Percentiles rank a stretch among this genome's conserved stretches.
phyloP scores from a whole-genome alignment of 2,888 invertebrate species.

The Thalpophila matura region DNA sequence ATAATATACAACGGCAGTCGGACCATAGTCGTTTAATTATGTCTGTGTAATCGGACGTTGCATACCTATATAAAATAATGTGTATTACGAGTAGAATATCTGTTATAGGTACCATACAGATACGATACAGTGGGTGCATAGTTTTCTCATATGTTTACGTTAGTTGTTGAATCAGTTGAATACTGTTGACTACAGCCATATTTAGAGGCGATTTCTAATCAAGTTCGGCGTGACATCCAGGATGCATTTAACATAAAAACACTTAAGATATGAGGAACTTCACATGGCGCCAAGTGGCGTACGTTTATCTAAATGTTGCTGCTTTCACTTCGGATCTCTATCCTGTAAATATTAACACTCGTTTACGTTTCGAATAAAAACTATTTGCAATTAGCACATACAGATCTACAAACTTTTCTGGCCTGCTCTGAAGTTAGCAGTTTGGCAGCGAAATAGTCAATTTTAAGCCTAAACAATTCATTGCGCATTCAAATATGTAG shows the following conservation, averaged over 20 bases:
- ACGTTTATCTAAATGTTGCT: conserved; percentile 36
- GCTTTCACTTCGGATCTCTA: conserved; percentile 54
- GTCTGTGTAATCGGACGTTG: conserved; percentile 15
- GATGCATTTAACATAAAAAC: conserved; percentile 46
- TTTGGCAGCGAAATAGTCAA: too few species aligned
- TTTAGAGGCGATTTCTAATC: conserved; percentile 52
- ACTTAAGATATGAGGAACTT: conserved; percentile 46
- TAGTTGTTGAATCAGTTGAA: conserved; percentile 8
- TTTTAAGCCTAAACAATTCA: too few species aligned
- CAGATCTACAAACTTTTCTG: too few species aligned
- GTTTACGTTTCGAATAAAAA: neutral
- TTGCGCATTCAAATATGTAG: too few species aligned
- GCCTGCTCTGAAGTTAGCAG: too few species aligned
- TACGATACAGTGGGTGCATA: too few species aligned
- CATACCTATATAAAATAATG: conserved; percentile 1
- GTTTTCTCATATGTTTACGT: neutral
- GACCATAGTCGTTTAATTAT: conserved; percentile 37
- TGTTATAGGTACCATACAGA: too few species aligned
- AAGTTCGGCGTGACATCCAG: conserved; percentile 49
- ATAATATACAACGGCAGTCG: conserved; percentile 29
- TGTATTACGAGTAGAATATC: too few species aligned
- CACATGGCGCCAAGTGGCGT: conserved; percentile 16
- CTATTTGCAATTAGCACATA: conserved; percentile 8
- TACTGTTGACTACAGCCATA: conserved; percentile 12
- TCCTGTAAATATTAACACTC: conserved; percentile 43